Evolutionary conservation across 2,113 vertebrate species (phyloP).

Genomic region (Sarotherodon lohbergeri): DNA sequence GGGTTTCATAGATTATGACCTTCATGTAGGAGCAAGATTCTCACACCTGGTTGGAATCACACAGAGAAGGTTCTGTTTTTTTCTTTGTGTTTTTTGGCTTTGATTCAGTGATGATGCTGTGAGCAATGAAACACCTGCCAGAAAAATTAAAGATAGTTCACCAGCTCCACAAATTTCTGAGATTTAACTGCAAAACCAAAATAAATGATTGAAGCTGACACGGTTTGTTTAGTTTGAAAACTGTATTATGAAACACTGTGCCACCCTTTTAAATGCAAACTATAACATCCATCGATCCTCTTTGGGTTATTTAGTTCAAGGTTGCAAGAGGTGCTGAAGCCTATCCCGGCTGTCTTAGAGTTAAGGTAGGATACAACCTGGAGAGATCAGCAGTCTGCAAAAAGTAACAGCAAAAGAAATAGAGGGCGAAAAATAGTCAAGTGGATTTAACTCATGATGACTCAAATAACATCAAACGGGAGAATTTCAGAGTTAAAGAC

Average conservation of each 20-base stretch:
- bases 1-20: not conserved
- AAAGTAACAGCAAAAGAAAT: not conserved
- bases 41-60: not conserved
- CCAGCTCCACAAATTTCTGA: not conserved
- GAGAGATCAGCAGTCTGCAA: not conserved
- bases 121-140: not conserved
- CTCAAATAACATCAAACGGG: not conserved
- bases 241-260: not conserved
- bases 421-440: not conserved
- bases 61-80: not conserved
- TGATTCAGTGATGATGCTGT: not conserved
- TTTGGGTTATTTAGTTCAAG: not conserved
- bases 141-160: not conserved
- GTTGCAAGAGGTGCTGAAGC: not conserved
- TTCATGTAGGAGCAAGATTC: not conserved
- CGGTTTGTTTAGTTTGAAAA: not conserved
- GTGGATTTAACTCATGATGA: not conserved
- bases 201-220: not conserved
- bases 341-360: not conserved
- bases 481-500: not conserved
- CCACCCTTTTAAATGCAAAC: not conserved
- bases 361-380: rapidly evolving
- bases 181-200: not conserved
- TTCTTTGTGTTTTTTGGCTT: not conserved
- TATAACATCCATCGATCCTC: not conserved